These are phyloP conservation scores for Embiotoca jacksoni DNA, from an alignment of 2,113 vertebrate genomes.

Conservation along the genomic window DNA sequence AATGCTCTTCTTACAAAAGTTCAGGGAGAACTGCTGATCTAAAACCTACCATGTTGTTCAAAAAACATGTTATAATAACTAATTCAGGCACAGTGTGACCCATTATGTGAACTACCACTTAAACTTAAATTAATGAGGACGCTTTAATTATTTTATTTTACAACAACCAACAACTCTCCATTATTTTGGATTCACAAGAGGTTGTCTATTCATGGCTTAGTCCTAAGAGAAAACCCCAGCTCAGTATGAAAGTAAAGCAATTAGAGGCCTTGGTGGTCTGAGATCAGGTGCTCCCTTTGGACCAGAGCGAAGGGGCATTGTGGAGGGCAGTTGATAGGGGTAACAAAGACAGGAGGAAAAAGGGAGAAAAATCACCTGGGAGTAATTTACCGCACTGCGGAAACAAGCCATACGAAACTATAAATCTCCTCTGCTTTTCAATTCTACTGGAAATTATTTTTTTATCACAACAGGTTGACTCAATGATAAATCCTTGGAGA, in stretches of 20 bases:
- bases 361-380: slow-evolving; percentile 72
- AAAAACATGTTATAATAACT: slow-evolving; percentile 9
- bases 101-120: slow-evolving; percentile 1
- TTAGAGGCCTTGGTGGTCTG: slow-evolving; percentile 58
- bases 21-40: slow-evolving; percentile 8
- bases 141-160: slow-evolving; percentile 16
- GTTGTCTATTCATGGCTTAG: slow-evolving; percentile 40
- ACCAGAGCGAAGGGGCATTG: slow-evolving; percentile 31
- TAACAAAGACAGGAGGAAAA: slow-evolving; percentile 59
- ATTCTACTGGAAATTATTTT: slow-evolving; percentile 74
- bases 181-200: slow-evolving; percentile 49
- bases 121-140: slow-evolving; percentile 42
- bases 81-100: neutral
- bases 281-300: slow-evolving; percentile 65
- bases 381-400: slow-evolving; percentile 84
- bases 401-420: slow-evolving; percentile 69
- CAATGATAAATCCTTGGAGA: slow-evolving; percentile 36
- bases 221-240: slow-evolving; percentile 33
- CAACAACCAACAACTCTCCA: slow-evolving; percentile 43
- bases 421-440: slow-evolving; percentile 73
- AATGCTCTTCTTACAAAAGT: slow-evolving; percentile 34
- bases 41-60: slow-evolving; percentile 4
- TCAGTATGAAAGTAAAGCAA: slow-evolving; percentile 66
- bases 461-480: slow-evolving; percentile 57
- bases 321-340: slow-evolving; percentile 66